Conservation (phyloP, 2,888 invertebrate species). For the Trachelus stipa region DNA sequence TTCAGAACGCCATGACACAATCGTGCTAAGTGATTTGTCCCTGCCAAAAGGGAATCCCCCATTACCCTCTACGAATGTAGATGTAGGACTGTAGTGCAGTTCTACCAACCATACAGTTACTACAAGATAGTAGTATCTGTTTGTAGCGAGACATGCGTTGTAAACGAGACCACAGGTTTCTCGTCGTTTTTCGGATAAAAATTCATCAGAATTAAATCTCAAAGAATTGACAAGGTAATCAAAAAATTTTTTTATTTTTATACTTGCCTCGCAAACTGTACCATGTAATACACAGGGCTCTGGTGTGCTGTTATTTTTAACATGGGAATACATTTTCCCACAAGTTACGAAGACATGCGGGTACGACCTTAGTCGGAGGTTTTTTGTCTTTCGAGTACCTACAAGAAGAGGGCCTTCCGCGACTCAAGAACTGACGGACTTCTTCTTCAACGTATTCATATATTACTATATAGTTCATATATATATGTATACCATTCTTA, state of each 20-base stretch:
- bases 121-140: background rate
- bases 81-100: constrained; percentile 20
- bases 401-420: constrained; percentile 29
- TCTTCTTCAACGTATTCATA: constrained; percentile 16
- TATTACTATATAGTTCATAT: background rate
- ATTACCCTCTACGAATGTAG: constrained; percentile 44
- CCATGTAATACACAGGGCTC: background rate
- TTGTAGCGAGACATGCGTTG: background rate
- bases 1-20: constrained; percentile 15
- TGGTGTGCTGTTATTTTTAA: background rate
- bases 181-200: background rate
- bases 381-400: constrained; percentile 44
- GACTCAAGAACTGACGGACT: constrained; percentile 19
- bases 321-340: constrained; percentile 32
- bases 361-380: constrained; percentile 34
- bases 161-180: background rate
- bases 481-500: background rate
- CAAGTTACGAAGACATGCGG: constrained; percentile 40
- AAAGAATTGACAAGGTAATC: background rate
- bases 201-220: background rate
- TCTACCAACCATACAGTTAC: background rate
- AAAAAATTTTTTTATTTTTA: background rate
- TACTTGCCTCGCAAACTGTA: background rate
- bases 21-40: constrained; percentile 60
- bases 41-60: constrained; percentile 43